Percentiles rank a stretch among this genome's conserved stretches.
Conservation (phyloP, 2,888 invertebrate genomes). For the Eupithecia tripunctaria region DNA sequence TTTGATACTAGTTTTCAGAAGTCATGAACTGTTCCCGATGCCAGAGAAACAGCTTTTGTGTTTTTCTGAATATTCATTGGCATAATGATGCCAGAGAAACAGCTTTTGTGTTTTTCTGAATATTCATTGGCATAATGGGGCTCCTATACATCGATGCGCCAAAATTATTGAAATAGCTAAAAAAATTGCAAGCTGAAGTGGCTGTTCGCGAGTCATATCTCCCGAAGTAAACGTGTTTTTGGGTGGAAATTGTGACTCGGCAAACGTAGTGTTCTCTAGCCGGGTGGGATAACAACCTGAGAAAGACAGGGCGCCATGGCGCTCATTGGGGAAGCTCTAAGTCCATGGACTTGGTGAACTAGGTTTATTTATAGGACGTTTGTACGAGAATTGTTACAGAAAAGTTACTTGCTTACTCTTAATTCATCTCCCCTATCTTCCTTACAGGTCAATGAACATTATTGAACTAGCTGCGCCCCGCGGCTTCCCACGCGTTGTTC, state of each 20-base stretch:
- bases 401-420: no score
- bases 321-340: no score
- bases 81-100: not conserved
- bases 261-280: not conserved
- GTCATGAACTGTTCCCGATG: not conserved
- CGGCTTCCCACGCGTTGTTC: no score
- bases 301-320: no score
- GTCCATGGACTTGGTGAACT: no score
- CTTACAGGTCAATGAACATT: no score
- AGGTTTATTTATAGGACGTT: no score
- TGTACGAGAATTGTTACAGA: no score
- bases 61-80: not conserved
- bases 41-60: not conserved
- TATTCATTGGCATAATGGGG: not conserved
- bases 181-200: not conserved
- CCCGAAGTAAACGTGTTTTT: not conserved
- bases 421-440: no score
- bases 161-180: not conserved
- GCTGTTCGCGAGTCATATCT: not conserved
- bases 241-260: no score
- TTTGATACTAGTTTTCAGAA: not conserved
- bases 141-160: not conserved
- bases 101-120: not conserved
- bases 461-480: no score
- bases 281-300: no score